Evolutionary conservation across 2,797 vertebrate species (phyloP).

Genomic region (Malacoraja senta): DNA sequence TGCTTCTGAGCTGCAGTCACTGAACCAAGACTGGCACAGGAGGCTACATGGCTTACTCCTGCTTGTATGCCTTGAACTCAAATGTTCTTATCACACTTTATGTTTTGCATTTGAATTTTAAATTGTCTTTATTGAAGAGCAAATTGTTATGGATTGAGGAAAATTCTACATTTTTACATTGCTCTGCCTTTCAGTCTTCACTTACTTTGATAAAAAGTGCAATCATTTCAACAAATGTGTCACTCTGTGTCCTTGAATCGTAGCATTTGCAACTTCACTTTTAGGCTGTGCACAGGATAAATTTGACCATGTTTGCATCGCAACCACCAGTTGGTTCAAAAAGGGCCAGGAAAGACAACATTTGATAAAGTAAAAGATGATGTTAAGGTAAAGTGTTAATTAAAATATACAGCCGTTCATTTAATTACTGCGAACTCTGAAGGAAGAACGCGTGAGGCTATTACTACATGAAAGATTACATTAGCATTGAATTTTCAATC

Average conservation of each 20-base stretch:
- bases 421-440: neutral
- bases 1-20: neutral
- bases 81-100: too few species aligned
- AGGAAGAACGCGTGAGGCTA: neutral
- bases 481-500: too few species aligned
- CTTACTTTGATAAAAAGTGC: neutral
- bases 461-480: neutral
- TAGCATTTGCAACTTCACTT: neutral
- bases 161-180: neutral
- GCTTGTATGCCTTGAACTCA: too few species aligned
- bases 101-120: too few species aligned
- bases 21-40: neutral
- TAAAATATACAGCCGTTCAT: neutral
- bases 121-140: too few species aligned
- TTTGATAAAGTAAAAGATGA: neutral
- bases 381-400: neutral
- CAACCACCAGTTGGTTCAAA: neutral
- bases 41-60: too few species aligned
- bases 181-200: neutral
- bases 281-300: neutral
- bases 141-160: neutral
- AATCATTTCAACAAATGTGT: neutral
- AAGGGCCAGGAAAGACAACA: neutral
- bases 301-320: neutral
- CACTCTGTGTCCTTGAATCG: neutral